Percentiles rank a stretch among this genome's conserved stretches.
Evolutionary conservation across 30 jellyfish, hydroid and myxozoan genomes (phyloP).

Genomic region (Chironex yamaguchii): DNA sequence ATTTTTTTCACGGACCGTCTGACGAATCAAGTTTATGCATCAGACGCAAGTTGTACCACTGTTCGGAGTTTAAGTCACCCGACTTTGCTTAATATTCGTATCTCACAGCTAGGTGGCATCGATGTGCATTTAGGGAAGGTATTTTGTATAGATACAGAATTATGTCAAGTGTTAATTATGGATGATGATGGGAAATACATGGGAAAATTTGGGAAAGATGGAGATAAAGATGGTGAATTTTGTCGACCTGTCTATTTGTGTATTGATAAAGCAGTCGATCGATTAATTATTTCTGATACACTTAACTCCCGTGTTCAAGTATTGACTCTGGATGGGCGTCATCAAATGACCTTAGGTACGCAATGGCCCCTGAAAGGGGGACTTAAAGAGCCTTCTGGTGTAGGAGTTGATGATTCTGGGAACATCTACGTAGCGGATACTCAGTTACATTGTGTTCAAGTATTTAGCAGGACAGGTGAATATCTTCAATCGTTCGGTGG

Average conservation of each 20-base stretch:
- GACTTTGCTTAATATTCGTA: not conserved
- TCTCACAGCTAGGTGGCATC: not conserved
- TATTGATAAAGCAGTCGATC: not conserved
- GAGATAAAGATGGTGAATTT: conserved; percentile 23
- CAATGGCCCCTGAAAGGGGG: not conserved
- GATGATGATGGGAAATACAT: conserved; percentile 7
- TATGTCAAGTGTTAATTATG: not conserved
- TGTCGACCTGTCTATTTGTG: not conserved
- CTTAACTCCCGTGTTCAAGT: conserved; percentile 9
- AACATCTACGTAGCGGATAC: not conserved
- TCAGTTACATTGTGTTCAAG: conserved; percentile 3
- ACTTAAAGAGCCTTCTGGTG: conserved; percentile 1
- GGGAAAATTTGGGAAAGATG: not conserved
- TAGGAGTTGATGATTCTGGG: conserved; percentile 6
- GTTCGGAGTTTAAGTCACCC: not conserved
- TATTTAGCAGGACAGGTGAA: not conserved
- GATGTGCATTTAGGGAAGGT: not conserved
- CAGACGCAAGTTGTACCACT: not conserved
- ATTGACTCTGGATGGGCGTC: not conserved
- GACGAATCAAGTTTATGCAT: not conserved
- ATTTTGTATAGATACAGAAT: not conserved
- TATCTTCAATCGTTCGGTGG: conserved; percentile 9
- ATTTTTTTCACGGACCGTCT: not conserved
- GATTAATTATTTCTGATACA: conserved; percentile 4
- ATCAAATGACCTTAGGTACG: not conserved